A percentile compares a stretch with the other conserved stretches of the same genome.
phyloP scores from a whole-genome alignment of 2,888 invertebrate species.

The Crossocerus cetratus region DNA sequence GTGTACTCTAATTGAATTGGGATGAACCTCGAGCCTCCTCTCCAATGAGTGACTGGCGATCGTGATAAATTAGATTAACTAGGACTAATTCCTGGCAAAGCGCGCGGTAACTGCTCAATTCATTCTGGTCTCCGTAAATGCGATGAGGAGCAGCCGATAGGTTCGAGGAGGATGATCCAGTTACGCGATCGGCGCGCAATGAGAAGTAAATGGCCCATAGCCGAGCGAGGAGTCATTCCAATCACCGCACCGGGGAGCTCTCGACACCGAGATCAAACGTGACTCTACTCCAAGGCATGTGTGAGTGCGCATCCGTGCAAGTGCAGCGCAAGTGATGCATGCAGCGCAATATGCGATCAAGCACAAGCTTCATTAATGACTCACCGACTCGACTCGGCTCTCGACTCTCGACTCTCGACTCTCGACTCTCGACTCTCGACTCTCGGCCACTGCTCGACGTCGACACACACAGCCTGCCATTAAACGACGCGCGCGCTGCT shows the following conservation, averaged over 20 bases:
- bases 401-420: no score
- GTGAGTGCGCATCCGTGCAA: constrained; percentile 15
- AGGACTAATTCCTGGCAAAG: constrained; percentile 46
- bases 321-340: constrained; percentile 46
- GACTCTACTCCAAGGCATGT: background rate
- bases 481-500: constrained; percentile 38
- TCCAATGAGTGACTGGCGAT: constrained; percentile 52
- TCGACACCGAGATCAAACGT: background rate
- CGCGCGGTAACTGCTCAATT: constrained; percentile 35
- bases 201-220: constrained; percentile 37
- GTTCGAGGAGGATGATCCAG: constrained; percentile 51
- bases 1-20: constrained; percentile 26
- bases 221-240: constrained; percentile 34
- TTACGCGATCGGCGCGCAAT: constrained; percentile 48
- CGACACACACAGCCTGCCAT: constrained; percentile 47
- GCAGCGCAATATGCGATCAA: constrained; percentile 54
- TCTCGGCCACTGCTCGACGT: constrained; percentile 43
- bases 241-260: constrained; percentile 24
- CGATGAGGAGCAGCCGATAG: constrained; percentile 17
- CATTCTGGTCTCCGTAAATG: constrained; percentile 17
- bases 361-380: constrained; percentile 66
- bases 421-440: no score
- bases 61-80: constrained; percentile 49
- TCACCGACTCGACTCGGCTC: constrained; percentile 58
- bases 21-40: constrained; percentile 41